Percentiles rank a stretch among this genome's conserved stretches.
Conservation (phyloP, 2,797 vertebrate genomes). For the Ibycter americanus region DNA sequence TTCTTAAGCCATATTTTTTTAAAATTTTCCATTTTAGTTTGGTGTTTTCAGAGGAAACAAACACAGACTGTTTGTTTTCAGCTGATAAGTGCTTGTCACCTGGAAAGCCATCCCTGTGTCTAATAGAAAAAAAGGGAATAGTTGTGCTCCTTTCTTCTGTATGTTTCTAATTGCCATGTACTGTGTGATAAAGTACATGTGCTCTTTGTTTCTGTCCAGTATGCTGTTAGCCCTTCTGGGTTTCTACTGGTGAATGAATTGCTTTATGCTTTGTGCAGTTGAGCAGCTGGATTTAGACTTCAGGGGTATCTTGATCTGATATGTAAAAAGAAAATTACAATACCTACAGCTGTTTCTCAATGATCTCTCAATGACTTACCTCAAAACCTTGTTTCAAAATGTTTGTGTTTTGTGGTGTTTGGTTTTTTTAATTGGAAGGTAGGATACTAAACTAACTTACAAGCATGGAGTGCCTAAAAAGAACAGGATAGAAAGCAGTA, state of each 20-base stretch:
- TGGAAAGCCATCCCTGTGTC: not conserved
- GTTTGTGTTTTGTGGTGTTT: accelerated
- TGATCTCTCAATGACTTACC: not conserved
- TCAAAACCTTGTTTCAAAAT: not conserved
- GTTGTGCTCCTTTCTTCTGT: not conserved
- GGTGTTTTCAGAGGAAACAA: too few relatives aligned
- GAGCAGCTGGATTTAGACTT: not conserved
- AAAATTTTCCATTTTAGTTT: not conserved
- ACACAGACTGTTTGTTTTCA: not conserved
- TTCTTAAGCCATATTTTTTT: not conserved
- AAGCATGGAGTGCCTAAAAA: not conserved
- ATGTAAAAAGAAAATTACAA: not conserved
- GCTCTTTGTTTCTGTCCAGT: not conserved
- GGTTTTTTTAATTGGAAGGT: accelerated
- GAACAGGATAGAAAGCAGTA: too few relatives aligned
- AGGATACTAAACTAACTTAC: not conserved
- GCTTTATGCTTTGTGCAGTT: not conserved
- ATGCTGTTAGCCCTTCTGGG: not conserved
- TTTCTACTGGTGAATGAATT: not conserved
- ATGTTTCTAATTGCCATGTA: not conserved
- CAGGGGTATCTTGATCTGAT: not conserved
- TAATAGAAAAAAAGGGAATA: not conserved
- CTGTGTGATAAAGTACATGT: not conserved
- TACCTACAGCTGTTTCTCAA: not conserved
- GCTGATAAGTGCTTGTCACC: not conserved